Conservation (phyloP, 2,888 invertebrate genomes). For the Trypoxylon attenuatum region DNA sequence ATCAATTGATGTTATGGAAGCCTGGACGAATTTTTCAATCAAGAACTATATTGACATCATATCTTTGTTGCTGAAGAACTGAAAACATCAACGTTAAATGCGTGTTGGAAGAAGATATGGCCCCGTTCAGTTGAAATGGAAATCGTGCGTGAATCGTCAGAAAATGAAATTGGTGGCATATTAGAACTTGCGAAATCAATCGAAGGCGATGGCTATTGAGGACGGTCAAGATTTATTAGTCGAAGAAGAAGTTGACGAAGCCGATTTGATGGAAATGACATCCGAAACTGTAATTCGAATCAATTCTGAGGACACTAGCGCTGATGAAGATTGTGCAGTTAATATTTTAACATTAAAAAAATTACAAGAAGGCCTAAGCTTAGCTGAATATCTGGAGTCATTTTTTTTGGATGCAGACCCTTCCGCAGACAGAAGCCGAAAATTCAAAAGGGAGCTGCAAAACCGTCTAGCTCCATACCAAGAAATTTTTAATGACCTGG, state of each 20-base stretch:
- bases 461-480: conserved; percentile 24
- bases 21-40: conserved; percentile 26
- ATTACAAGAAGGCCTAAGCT: conserved; percentile 29
- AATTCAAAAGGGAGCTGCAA: conserved; percentile 36
- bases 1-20: conserved; percentile 26
- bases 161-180: conserved; percentile 22
- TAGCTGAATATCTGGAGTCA: conserved; percentile 34
- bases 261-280: conserved; percentile 28
- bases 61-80: conserved; percentile 10
- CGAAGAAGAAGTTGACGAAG: conserved; percentile 27
- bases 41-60: conserved; percentile 20
- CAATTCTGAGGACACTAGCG: conserved; percentile 24
- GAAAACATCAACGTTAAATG: conserved; percentile 16
- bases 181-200: conserved; percentile 20
- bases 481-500: conserved; percentile 26
- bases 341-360: conserved; percentile 35
- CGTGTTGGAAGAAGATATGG: conserved; percentile 27
- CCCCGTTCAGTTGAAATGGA: conserved; percentile 17
- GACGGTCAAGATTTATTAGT: conserved; percentile 22
- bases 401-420: conserved; percentile 39
- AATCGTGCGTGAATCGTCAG: conserved; percentile 20
- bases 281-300: conserved; percentile 21
- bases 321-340: conserved; percentile 20
- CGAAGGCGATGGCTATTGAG: conserved; percentile 15
- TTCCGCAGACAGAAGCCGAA: conserved; percentile 33